These are phyloP conservation scores for Proteles cristata DNA, from an alignment of 2,113 vertebrate species.

Conservation along the genomic window DNA sequence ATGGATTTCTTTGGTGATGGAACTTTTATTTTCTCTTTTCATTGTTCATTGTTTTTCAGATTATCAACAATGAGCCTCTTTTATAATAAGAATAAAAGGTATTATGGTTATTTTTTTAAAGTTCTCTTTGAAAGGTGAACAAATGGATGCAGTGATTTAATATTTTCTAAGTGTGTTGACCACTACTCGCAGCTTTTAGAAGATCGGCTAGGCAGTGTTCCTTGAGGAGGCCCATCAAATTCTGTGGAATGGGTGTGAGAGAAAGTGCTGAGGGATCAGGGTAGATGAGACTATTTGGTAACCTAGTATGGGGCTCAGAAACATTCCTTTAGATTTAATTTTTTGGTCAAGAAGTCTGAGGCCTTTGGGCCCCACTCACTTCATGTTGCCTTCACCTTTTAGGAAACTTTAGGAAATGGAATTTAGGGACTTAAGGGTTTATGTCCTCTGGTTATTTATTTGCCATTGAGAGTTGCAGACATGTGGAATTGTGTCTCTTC, in stretches of 20 bases:
- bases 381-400: constrained; percentile 20
- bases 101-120: constrained; percentile 44
- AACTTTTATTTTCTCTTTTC: constrained; percentile 3
- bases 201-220: not conserved
- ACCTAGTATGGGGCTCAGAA: not conserved
- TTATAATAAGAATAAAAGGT: constrained; percentile 56
- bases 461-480: not conserved
- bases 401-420: not conserved
- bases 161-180: constrained; percentile 44
- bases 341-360: constrained; percentile 30
- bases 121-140: constrained; percentile 45
- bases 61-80: constrained; percentile 8
- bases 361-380: constrained; percentile 20
- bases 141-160: constrained; percentile 40
- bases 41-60: constrained; percentile 48
- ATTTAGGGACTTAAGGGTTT: not conserved
- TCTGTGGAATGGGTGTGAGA: constrained; percentile 22
- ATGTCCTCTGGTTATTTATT: constrained; percentile 37
- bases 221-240: constrained; percentile 30
- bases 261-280: constrained; percentile 25
- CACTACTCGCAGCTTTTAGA: constrained; percentile 44
- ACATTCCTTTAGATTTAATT: constrained; percentile 23
- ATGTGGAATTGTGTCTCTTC: not conserved
- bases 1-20: constrained; percentile 45
- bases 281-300: constrained; percentile 44